Percentiles rank a stretch among this genome's conserved stretches.
Conservation (phyloP, 2,797 vertebrate species). For the Smutsia gigantea region DNA sequence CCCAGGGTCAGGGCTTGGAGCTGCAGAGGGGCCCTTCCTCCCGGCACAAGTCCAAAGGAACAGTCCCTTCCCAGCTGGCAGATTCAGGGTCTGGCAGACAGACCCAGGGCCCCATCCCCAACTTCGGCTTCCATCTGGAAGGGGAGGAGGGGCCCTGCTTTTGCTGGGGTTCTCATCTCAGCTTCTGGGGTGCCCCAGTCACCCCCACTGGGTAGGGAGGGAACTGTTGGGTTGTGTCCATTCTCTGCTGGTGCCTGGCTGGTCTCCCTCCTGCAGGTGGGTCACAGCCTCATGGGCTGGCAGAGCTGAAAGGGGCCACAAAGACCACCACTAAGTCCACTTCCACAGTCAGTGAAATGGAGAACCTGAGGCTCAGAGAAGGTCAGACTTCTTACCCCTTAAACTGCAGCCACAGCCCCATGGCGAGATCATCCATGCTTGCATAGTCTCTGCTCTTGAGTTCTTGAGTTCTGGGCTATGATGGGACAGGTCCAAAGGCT, state of each 20-base stretch:
- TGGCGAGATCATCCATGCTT: neutral
- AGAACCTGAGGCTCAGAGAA: neutral
- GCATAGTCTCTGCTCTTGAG: neutral
- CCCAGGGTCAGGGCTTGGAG: neutral
- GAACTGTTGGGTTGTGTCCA: neutral
- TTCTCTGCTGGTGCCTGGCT: neutral
- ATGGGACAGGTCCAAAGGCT: neutral
- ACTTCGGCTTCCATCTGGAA: neutral
- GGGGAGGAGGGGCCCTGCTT: neutral
- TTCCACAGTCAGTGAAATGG: neutral
- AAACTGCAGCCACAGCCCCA: neutral
- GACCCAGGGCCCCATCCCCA: fast-evolving
- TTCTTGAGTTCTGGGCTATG: neutral
- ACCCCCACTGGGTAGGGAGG: too few species aligned
- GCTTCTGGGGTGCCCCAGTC: neutral
- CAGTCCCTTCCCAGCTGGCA: fast-evolving
- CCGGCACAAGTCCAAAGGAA: neutral
- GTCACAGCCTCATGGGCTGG: neutral
- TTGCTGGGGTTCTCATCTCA: neutral
- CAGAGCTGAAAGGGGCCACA: neutral
- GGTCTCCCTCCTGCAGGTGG: neutral
- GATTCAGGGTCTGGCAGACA: neutral
- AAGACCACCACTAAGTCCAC: neutral
- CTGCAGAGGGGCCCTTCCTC: too few species aligned
- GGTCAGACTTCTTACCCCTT: neutral